Evolutionary conservation across 2,888 invertebrate genomes (phyloP), one percentile per base, ranked within the genome.

Genomic region (Drosophila cyrtoloma): DNA sequence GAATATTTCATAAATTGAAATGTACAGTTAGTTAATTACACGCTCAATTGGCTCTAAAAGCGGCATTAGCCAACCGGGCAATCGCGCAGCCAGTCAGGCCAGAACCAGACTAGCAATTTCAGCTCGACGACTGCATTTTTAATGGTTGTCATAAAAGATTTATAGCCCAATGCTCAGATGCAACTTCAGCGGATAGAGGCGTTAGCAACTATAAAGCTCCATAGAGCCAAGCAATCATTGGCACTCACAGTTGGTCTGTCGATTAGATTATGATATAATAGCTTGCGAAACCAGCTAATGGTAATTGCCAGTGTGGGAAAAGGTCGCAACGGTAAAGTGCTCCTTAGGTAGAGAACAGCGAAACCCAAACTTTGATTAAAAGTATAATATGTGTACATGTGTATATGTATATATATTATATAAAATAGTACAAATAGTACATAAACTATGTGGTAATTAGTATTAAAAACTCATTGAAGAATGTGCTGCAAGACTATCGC

Each of bases 11-110:
- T 81, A 82, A 84, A 90, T 90, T 89, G 87, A 87, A 86, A 89
- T 89, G 82, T 86, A 90, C 90, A 86, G 87, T 88, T 88, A 90
- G 88, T 88, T 90, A 90, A 87, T 90, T 87, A 90, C 85, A 85
- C 84, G 79, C 86, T 82, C 90, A 83, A 90, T 86, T 90, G 79
- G 74, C 81, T 82, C 77, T 75, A 87, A 85, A 84, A 89, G 87
- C 68, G 85, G 82, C 88, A 86, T 89, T 85, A 79, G 82, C 71
- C 75, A 56, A 57, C 33, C 67, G 57, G 50, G 14, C 50, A 50
- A 47, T 35, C 1, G 28, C 19, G 28, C 37, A 37, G 39, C 52
- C 30, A 42, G 50, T 32, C 32, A 32, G 22, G 52, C 42, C 16
- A 65, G 67, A 72, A 77, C 77, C 76, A 69, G 83, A 53, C 60